A percentile compares a stretch with the other conserved stretches of the same genome.
Evolutionary conservation across 2,113 vertebrate species (phyloP).

Genomic region (Lepidiolamprologus cunningtoni): DNA sequence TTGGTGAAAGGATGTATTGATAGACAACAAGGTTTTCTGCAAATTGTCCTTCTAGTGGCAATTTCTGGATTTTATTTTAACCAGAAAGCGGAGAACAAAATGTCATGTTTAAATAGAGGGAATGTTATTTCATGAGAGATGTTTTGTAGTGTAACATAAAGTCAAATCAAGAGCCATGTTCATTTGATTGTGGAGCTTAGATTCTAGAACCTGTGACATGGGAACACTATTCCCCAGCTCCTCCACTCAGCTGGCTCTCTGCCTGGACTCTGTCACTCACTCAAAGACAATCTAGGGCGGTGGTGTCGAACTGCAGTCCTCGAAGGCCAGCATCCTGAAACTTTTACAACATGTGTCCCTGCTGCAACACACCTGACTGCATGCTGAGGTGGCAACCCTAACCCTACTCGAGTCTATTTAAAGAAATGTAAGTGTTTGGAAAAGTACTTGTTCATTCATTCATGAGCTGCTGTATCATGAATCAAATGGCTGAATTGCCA

Average conservation of each 20-base stretch:
- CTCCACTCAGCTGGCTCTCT: conserved; percentile 1
- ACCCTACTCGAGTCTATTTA: background rate
- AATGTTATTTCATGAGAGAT: background rate
- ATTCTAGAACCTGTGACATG: background rate
- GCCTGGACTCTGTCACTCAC: conserved; percentile 23
- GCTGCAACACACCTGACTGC: background rate
- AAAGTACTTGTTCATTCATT: background rate
- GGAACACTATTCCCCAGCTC: background rate
- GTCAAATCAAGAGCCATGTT: background rate
- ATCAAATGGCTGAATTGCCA: background rate
- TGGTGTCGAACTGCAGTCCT: background rate
- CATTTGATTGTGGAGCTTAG: background rate
- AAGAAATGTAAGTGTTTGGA: background rate
- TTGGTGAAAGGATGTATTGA: background rate
- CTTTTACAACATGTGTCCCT: background rate
- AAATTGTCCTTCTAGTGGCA: background rate
- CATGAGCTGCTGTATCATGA: background rate
- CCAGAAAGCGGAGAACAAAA: background rate
- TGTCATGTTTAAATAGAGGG: background rate
- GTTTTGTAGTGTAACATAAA: background rate
- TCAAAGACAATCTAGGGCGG: background rate
- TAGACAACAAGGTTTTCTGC: background rate
- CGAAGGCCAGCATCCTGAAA: background rate
- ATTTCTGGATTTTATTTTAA: background rate
- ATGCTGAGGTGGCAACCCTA: background rate